Evolutionary conservation across 1,140 invertebrate species (phyloP).

Genomic region (Agrilus planipennis): DNA sequence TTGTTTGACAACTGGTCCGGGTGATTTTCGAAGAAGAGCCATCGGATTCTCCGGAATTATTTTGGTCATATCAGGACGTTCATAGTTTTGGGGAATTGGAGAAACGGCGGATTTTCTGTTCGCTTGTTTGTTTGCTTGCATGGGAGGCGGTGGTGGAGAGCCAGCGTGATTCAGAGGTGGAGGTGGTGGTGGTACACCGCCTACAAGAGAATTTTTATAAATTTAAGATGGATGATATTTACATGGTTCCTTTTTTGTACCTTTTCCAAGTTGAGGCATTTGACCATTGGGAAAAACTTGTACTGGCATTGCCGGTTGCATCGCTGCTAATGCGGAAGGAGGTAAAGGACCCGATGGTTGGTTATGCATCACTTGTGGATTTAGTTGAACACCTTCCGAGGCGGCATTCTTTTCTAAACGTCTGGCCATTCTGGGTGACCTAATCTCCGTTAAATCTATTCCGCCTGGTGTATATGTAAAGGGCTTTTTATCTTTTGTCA

Average conservation of each 20-base stretch:
- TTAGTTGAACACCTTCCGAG: constrained; percentile 38
- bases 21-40: constrained; percentile 37
- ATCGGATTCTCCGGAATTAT: constrained; percentile 54
- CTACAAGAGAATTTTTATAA: constrained; percentile 8
- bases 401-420: constrained; percentile 59
- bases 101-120: no score
- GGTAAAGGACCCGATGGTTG: constrained; percentile 34
- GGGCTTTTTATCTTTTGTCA: constrained; percentile 90
- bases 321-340: constrained; percentile 39
- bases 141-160: constrained; percentile 43
- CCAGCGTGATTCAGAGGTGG: constrained; percentile 34
- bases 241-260: no score
- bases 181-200: constrained; percentile 34
- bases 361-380: constrained; percentile 30
- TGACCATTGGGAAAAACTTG: constrained; percentile 53
- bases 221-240: no score
- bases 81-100: constrained; percentile 33
- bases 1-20: constrained; percentile 32
- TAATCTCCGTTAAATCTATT: constrained; percentile 79
- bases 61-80: constrained; percentile 50
- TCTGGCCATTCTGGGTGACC: constrained; percentile 78
- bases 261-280: constrained; percentile 39
- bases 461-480: constrained; percentile 91
- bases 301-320: constrained; percentile 55
- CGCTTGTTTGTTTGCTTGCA: constrained; percentile 36